phyloP scores from a whole-genome alignment of 2,888 invertebrate species.

The Trichogramma evanescens region DNA sequence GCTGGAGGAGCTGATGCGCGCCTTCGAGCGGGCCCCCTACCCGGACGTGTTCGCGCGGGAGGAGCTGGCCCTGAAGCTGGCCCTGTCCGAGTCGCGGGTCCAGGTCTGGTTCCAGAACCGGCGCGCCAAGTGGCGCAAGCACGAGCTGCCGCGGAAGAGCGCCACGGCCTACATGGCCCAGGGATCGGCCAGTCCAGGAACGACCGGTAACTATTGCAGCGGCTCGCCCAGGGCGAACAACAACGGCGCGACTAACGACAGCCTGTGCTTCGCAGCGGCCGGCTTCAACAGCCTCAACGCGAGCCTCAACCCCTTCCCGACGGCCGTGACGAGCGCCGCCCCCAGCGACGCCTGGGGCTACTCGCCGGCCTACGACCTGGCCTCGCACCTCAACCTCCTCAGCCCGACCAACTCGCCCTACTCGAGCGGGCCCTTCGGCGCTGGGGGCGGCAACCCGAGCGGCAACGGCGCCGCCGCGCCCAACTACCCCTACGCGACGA shows the following conservation, averaged over 20 bases:
- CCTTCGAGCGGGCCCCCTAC: constrained; percentile 91
- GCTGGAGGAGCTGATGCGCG: constrained; percentile 84
- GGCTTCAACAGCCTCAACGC: constrained; percentile 55
- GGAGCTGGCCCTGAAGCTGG: constrained; percentile 83
- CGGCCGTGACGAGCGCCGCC: constrained; percentile 48
- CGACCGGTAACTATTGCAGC: constrained; percentile 30
- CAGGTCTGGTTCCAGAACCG: constrained; percentile 87
- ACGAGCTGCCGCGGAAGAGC: constrained; percentile 87
- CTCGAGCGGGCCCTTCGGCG: constrained; percentile 54
- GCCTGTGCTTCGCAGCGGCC: constrained; percentile 23
- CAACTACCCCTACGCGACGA: constrained; percentile 44
- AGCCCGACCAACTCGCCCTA: constrained; percentile 63
- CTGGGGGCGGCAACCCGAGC: constrained; percentile 43
- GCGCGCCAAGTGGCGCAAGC: constrained; percentile 88
- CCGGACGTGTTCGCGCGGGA: constrained; percentile 94
- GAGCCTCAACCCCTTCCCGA: constrained; percentile 58
- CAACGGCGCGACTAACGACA: not conserved
- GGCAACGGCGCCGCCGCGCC: constrained; percentile 39
- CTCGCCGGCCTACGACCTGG: constrained; percentile 69
- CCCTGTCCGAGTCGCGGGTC: constrained; percentile 73
- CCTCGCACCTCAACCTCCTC: constrained; percentile 66
- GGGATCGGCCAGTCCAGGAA: constrained; percentile 41
- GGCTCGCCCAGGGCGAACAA: no score
- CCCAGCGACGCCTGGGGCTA: constrained; percentile 77
- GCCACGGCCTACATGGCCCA: constrained; percentile 48